A percentile compares a stretch with the other conserved stretches of the same genome.
Conservation (phyloP, 2,888 invertebrate genomes). For the Acleris holmiana region DNA sequence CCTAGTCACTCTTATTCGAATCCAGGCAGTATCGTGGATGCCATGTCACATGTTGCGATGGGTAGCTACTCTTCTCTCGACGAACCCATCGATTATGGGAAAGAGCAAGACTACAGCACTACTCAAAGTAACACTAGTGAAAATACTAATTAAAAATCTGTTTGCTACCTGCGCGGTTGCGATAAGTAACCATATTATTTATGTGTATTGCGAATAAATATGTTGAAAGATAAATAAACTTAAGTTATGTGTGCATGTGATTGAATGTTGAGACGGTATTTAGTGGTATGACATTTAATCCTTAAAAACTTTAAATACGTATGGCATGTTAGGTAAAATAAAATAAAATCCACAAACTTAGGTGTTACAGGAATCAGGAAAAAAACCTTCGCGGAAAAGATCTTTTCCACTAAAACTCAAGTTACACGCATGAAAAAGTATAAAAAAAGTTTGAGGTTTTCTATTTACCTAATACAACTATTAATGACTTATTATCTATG, state of each 20-base stretch:
- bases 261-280: neutral
- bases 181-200: neutral
- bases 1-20: constrained; percentile 76
- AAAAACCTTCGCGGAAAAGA: too few relatives aligned
- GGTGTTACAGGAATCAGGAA: too few relatives aligned
- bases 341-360: too few relatives aligned
- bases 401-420: too few relatives aligned
- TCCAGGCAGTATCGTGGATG: constrained; percentile 70
- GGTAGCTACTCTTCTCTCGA: constrained; percentile 74
- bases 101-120: constrained; percentile 70
- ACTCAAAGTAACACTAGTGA: constrained; percentile 60
- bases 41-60: constrained; percentile 75
- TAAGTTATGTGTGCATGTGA: constrained; percentile 1
- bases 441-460: too few relatives aligned
- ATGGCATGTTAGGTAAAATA: neutral
- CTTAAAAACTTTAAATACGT: neutral
- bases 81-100: constrained; percentile 71
- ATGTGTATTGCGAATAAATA: neutral
- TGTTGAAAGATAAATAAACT: neutral
- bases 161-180: neutral
- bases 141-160: constrained; percentile 54
- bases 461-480: too few relatives aligned
- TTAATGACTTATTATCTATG: too few relatives aligned
- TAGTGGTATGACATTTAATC: neutral
- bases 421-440: too few relatives aligned